Evolutionary conservation across 2,113 vertebrate species (phyloP), one percentile per base, ranked within the genome.

Genomic region (Cyanoliseus patagonus): DNA sequence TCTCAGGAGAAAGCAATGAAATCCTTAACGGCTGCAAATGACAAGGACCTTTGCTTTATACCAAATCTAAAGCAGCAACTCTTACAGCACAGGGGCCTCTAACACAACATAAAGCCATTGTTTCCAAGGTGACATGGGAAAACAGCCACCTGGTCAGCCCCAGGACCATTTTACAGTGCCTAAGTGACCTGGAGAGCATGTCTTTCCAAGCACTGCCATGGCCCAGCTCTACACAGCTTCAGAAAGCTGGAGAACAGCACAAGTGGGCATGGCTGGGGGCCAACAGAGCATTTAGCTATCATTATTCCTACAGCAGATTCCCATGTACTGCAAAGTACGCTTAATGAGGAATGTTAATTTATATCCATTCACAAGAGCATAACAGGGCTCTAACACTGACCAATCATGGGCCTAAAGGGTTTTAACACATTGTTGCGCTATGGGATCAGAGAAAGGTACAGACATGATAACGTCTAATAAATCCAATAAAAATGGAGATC

Each of bases 401-500:
- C 73, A 86, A 47, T n/a, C 20, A 22, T 10, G 85, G 68, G 44
- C 44, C 86, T 92, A 80, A 92, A 33, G 12, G 81, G 90, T 84
- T 91, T 84, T 81, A 90, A 90, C 66, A 88, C 46, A 85, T 89
- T 18, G 31, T 69, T 82, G 70, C 7, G 6, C 79, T n/a, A 66
- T 17, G 77, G 95, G 74, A 94, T 90, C 93, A 66, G 61, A 87
- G 67, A 92, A 96, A 91, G 69, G 90, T 96, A 95, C 14, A 67
- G 89, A 92, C 86, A 70, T 31, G 94, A 88, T 91, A 96, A 94
- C 12, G 11, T 55, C 93, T 97, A 97, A 96, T 97, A 97, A 97
- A 98, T 84, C 83, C 95, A 95, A 91, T 93, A 92, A 94, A 97
- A 97, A 95, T 83, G 92, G 90, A 87, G 37, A 96, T 95, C 87